phyloP scores from a whole-genome alignment of 2,888 invertebrate genomes.

The Cosmorhoe ocellata region DNA sequence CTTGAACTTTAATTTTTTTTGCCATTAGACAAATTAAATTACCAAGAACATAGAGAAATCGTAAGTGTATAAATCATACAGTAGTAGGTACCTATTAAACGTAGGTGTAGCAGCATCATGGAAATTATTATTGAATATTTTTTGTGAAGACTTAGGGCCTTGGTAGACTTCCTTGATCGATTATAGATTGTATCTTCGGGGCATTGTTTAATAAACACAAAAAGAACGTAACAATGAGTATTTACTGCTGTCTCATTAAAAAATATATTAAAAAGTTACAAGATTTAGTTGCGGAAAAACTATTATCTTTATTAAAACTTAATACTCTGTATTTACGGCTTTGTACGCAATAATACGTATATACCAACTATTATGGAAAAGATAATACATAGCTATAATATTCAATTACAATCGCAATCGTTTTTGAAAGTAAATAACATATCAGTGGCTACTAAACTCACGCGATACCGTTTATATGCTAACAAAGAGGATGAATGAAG shows the following conservation, averaged over 20 bases:
- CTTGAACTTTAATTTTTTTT: too few relatives aligned
- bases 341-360: neutral
- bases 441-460: conserved; percentile 1
- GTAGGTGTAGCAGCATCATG: conserved; percentile 12
- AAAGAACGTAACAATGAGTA: conserved; percentile 16
- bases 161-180: conserved; percentile 30
- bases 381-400: conserved; percentile 8
- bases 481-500: conserved; percentile 19
- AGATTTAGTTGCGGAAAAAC: neutral
- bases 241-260: conserved; percentile 8
- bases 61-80: neutral
- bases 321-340: neutral
- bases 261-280: conserved; percentile 3
- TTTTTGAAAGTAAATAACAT: conserved; percentile 14
- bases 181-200: conserved; percentile 27
- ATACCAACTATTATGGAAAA: neutral
- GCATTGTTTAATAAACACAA: conserved; percentile 32
- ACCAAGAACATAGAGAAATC: conserved; percentile 1
- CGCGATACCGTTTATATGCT: conserved; percentile 8
- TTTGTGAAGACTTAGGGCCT: conserved; percentile 26
- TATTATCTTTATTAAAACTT: neutral
- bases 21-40: too few relatives aligned
- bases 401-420: conserved; percentile 4
- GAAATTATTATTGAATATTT: conserved; percentile 24
- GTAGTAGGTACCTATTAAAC: neutral